Evolutionary conservation across 1,140 invertebrate species (phyloP).

Genomic region (Cardiocondyla obscurior): DNA sequence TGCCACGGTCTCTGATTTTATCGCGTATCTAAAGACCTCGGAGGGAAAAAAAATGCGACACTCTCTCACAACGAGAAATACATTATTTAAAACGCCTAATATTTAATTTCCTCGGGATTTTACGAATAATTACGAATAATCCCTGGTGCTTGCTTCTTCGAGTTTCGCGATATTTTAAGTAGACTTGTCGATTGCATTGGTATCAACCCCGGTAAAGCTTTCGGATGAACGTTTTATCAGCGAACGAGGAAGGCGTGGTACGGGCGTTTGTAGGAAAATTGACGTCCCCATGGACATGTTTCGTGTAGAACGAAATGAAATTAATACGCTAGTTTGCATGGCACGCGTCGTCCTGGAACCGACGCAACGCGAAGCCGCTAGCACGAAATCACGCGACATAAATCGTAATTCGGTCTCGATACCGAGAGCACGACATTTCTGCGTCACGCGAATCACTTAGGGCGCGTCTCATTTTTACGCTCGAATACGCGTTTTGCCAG

Average conservation of each 20-base stretch:
- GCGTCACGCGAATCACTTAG: not conserved
- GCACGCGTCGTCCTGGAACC: not conserved
- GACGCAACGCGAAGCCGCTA: not conserved
- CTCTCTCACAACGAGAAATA: not conserved
- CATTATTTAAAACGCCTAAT: too few species aligned
- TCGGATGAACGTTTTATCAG: not conserved
- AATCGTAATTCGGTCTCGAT: not conserved
- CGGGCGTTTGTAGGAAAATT: not conserved
- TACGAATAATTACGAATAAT: too few species aligned
- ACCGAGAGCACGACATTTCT: not conserved
- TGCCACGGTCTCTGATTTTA: conserved; percentile 40
- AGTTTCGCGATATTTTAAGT: too few species aligned
- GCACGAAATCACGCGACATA: conserved; percentile 8
- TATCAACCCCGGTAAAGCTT: not conserved
- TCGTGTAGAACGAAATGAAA: conserved; percentile 7
- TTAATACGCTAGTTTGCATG: not conserved
- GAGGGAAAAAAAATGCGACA: not conserved
- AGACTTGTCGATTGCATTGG: too few species aligned
- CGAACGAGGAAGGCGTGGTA: not conserved
- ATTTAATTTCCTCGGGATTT: too few species aligned
- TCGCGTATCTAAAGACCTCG: conserved; percentile 3
- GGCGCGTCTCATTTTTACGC: not conserved
- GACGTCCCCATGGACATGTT: not conserved
- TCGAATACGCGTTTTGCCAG: not conserved
- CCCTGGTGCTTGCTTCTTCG: too few species aligned